These are phyloP conservation scores for Pseudococcus viburni DNA, from an alignment of 2,888 invertebrate genomes.

Conservation along the genomic window DNA sequence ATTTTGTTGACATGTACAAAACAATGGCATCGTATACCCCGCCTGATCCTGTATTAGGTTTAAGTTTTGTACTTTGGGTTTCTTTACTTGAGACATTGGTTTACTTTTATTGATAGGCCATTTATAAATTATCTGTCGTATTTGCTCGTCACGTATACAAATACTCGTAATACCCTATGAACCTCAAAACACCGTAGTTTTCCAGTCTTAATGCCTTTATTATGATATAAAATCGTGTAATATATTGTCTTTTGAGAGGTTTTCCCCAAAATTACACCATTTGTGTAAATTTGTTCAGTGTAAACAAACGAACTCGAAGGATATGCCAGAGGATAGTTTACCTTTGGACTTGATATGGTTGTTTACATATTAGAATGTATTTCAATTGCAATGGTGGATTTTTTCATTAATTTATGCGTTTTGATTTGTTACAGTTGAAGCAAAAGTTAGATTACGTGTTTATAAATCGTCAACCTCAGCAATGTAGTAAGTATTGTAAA, in stretches of 20 bases:
- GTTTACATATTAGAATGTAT: background rate
- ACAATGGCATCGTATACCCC: background rate
- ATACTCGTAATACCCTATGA: background rate
- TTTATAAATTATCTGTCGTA: background rate
- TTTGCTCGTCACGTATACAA: background rate
- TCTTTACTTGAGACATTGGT: background rate
- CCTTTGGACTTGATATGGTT: background rate
- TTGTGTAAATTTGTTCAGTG: background rate
- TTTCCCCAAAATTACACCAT: background rate
- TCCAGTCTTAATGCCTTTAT: background rate
- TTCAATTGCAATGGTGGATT: background rate
- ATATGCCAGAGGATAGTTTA: background rate
- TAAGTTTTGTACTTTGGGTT: background rate
- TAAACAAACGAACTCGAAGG: background rate
- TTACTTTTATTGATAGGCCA: background rate
- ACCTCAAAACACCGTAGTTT: background rate
- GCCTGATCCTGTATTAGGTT: background rate
- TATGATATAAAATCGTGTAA: background rate
- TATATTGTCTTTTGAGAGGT: background rate
- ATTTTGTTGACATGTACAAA: background rate
- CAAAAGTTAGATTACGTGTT: constrained; percentile 43
- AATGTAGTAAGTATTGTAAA: constrained; percentile 57
- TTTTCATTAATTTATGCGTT: background rate
- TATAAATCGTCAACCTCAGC: constrained; percentile 61
- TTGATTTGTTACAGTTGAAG: constrained; percentile 39